Base-by-base conservation (phyloP, 2,888 invertebrate species). In the Microplitis deprimator region DNA sequence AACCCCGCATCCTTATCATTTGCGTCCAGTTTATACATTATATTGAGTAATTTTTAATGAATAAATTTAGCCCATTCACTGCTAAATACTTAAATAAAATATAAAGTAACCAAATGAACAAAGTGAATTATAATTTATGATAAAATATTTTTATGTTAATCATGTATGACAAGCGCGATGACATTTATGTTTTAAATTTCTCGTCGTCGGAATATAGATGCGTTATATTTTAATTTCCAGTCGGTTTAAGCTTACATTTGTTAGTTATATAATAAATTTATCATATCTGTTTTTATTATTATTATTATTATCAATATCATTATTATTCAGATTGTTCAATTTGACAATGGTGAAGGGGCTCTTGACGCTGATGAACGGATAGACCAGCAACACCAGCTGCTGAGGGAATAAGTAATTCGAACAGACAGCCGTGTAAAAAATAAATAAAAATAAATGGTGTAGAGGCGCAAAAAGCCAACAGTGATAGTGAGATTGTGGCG, bases 271-370 rank as follows among this genome's bases (percentile, higher is more conserved):
- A 29, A 29, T 2, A 29, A 29, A 29, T 29, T 29, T 29, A 29
- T 29, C 29, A 29, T 29, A 29, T 29, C 13, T 50, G 13, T 8
- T 13, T 13, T 50, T 50, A 50, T 8, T 13, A 50, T 13, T 50
- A 50, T 13, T 50, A 50, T 13, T 0, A 61, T 61, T 72, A 40
- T 72, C 61, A 29, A 29, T 29, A 50, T 40, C 70, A 71, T 67
- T 41, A 76, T 71, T 75, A 75, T 70, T 75, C 75, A 75, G 75
- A 75, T 75, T 75, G 59, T 68, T 75, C 50, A 70, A 75, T 70
- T 75, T 75, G 70, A 69, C 50, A 69, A 29, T 69, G 68, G 38
- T 75, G 16, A 65, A 20, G 61, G 38, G 65, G 50, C 29, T 67
- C 41, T 65, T 65, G 38, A 64, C 75, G 76, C 65, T 76, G 76